Percentiles rank a stretch among this genome's conserved stretches.
Evolutionary conservation across 2,113 vertebrate genomes (phyloP).

Genomic region (Tapirus terrestris): DNA sequence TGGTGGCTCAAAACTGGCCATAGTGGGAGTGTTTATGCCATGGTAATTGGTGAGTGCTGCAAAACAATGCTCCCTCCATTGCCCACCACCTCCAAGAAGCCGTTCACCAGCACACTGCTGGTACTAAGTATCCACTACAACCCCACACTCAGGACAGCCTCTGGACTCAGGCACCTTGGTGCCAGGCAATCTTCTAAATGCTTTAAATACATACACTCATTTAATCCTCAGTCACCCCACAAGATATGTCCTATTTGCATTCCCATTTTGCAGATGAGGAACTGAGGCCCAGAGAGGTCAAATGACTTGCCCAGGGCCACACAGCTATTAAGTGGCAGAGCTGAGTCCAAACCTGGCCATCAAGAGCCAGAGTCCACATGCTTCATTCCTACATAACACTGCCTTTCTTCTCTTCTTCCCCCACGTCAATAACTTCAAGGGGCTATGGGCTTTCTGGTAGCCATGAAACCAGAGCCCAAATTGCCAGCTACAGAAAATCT

Average conservation of each 20-base stretch:
- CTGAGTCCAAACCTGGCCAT: not conserved
- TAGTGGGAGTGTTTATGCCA: not conserved
- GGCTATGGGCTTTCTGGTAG: not conserved
- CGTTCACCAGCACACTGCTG: rapidly evolving
- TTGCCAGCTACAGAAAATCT: not conserved
- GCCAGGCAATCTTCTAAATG: not conserved
- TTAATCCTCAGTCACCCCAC: not conserved
- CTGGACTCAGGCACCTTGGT: not conserved
- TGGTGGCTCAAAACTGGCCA: not conserved
- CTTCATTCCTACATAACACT: not conserved
- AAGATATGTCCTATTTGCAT: not conserved
- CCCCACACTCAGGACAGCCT: not conserved
- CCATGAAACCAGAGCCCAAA: not conserved
- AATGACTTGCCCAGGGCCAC: not conserved
- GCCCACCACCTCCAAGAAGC: not conserved
- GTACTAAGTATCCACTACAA: not conserved
- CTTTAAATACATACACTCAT: not conserved
- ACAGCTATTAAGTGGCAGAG: not conserved
- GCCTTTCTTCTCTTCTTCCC: not conserved
- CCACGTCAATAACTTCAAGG: not conserved
- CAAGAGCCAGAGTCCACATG: not conserved
- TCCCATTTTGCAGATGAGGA: not conserved
- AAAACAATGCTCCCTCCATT: not conserved
- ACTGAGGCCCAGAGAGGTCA: not conserved
- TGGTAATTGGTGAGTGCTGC: not conserved